These are phyloP conservation scores for Neelides folsomi DNA, from an alignment of 2,888 invertebrate species.

Conservation along the genomic window DNA sequence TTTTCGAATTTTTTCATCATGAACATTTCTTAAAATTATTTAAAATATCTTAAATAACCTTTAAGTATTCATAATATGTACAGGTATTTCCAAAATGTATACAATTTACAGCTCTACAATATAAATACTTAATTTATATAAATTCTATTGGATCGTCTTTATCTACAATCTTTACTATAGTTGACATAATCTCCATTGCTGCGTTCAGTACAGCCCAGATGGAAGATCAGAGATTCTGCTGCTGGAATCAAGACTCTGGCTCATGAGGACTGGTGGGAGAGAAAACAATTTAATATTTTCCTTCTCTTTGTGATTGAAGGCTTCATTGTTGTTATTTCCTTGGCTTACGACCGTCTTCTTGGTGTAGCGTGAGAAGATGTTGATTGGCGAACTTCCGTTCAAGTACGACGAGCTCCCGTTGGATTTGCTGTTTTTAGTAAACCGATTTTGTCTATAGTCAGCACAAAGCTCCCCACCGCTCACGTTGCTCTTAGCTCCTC, in stretches of 20 bases:
- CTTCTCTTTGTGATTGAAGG: constrained; percentile 21
- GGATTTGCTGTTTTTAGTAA: constrained; percentile 20
- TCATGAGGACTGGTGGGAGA: constrained; percentile 23
- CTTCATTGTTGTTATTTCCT: constrained; percentile 9
- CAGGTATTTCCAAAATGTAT: too few relatives aligned
- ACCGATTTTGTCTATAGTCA: constrained; percentile 26
- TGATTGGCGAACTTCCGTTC: constrained; percentile 5
- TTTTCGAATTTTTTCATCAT: too few relatives aligned
- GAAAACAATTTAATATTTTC: constrained; percentile 28
- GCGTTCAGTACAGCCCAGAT: constrained; percentile 20
- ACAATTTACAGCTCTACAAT: too few relatives aligned
- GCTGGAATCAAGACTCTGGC: constrained; percentile 15
- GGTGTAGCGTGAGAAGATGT: constrained; percentile 22
- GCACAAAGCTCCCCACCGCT: constrained; percentile 10
- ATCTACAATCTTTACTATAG: too few relatives aligned
- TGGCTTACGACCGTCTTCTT: constrained; percentile 14
- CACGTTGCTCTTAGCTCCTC: neutral
- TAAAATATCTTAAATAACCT: too few relatives aligned
- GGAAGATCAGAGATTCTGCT: constrained; percentile 27
- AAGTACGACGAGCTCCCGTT: neutral
- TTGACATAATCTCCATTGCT: too few relatives aligned
- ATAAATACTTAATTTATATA: too few relatives aligned
- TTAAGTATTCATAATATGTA: too few relatives aligned
- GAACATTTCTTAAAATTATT: too few relatives aligned
- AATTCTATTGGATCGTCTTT: too few relatives aligned